Conservation (phyloP, 2,113 vertebrate genomes). For the Brienomyrus brachyistius region DNA sequence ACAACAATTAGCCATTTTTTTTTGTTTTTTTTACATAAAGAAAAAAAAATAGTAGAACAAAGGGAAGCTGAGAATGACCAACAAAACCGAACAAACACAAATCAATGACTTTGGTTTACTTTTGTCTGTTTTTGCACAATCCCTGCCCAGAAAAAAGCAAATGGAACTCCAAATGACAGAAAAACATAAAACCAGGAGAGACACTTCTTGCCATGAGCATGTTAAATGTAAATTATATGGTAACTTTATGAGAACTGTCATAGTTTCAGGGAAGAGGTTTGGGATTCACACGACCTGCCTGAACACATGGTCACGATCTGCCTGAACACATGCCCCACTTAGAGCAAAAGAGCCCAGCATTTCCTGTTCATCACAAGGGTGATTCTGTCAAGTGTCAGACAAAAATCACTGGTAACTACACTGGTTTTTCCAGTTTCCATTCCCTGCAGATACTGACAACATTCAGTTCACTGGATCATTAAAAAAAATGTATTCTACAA, state of each 20-base stretch:
- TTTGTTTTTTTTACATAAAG: background rate
- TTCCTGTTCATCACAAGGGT: background rate
- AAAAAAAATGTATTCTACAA: background rate
- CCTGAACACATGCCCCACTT: background rate
- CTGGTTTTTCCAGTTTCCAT: background rate
- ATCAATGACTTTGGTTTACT: constrained; percentile 32
- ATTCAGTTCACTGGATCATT: background rate
- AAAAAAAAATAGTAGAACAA: background rate
- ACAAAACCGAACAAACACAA: background rate
- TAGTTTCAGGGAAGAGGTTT: background rate
- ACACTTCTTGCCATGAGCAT: background rate
- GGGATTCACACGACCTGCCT: background rate
- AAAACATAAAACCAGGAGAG: background rate
- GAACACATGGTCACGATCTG: background rate
- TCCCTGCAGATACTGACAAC: background rate
- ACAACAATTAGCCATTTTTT: background rate
- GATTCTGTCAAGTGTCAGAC: background rate
- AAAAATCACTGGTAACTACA: background rate
- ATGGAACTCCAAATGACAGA: background rate
- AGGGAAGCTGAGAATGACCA: background rate
- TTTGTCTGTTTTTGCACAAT: constrained; percentile 26
- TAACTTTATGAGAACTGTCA: background rate
- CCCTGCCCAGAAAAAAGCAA: background rate
- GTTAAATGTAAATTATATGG: background rate
- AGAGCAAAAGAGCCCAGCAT: background rate